Base-by-base conservation (phyloP, 1,140 invertebrate genomes). In the Drosophila jambulina region DNA sequence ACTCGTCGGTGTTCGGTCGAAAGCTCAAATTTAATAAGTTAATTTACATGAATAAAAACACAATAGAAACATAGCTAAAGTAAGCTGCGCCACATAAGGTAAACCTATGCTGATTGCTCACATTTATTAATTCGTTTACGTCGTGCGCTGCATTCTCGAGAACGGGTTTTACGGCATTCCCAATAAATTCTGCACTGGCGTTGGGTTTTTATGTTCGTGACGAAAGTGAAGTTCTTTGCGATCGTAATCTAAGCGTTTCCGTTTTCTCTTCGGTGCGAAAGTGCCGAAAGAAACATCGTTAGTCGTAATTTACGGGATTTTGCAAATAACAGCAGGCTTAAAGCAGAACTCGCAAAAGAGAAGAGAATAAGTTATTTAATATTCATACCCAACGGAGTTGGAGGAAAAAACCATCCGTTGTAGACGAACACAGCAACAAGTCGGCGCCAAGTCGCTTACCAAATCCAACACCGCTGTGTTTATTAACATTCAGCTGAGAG, bases 391-490 rank as follows among this genome's bases (percentile, higher is more conserved):
- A 38, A 25, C 34, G 53, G 53, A 56, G 49, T 53, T 45, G 42
- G 21, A 59, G 8, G 63, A 21, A 23, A 38, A 27, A 62, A 62
- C 64, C 19, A 21, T 19, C 57, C 43, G 43, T 38, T 57, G 69
- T 43, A 67, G 75, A 38, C 64, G 79, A 90, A 90, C 85, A 80
- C 75, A 88, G 84, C 84, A 88, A 88, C 84, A 88, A 88, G 84
- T 88, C 85, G 83, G 83, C 84, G 84, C 59, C 53, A 71, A 65
- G 60, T 27, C 60, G 25, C 36, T 36, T 43, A n/a, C 54, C 46
- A 77, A 51, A 63, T 38, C 69, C 63, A 67, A 63, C 59, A 57
- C 56, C 68, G 61, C 60, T 53, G 57, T 83, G 74, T 87, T 82
- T 87, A 87, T 87, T 87, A 87, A 76, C 83, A 82, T 83, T 87